Conservation (phyloP, 2,888 invertebrate genomes). For the Cerastis rubricosa region DNA sequence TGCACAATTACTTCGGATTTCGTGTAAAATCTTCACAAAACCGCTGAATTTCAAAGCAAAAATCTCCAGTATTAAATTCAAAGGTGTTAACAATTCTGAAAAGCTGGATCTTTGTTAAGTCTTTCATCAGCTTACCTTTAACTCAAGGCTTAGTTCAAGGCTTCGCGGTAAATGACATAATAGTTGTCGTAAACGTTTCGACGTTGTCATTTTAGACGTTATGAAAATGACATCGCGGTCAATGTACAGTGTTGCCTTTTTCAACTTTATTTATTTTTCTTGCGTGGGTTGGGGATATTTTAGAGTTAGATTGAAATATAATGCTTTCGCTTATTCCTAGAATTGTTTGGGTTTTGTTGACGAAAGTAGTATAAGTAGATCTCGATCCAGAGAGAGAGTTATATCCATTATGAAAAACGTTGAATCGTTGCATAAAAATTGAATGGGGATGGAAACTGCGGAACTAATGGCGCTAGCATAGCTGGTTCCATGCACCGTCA, state of each 20-base stretch:
- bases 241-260: constrained; percentile 32
- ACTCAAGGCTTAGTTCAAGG: constrained; percentile 70
- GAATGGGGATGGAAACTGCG: too few relatives aligned
- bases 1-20: neutral
- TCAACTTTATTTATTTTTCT: constrained; percentile 12
- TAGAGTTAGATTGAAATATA: neutral
- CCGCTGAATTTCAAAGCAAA: neutral
- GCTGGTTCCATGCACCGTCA: too few relatives aligned
- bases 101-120: constrained; percentile 24
- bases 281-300: neutral
- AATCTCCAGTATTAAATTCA: neutral
- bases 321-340: neutral
- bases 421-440: neutral
- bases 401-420: neutral
- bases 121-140: constrained; percentile 45
- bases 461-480: too few relatives aligned
- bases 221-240: constrained; percentile 50
- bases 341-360: neutral
- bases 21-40: neutral
- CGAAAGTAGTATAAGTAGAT: neutral
- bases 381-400: neutral
- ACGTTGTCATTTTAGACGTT: constrained; percentile 8
- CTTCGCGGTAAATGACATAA: constrained; percentile 64
- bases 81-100: constrained; percentile 1
- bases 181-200: constrained; percentile 44